These are phyloP conservation scores for Istiophorus platypterus DNA, from an alignment of 2,113 vertebrate species.

Conservation along the genomic window DNA sequence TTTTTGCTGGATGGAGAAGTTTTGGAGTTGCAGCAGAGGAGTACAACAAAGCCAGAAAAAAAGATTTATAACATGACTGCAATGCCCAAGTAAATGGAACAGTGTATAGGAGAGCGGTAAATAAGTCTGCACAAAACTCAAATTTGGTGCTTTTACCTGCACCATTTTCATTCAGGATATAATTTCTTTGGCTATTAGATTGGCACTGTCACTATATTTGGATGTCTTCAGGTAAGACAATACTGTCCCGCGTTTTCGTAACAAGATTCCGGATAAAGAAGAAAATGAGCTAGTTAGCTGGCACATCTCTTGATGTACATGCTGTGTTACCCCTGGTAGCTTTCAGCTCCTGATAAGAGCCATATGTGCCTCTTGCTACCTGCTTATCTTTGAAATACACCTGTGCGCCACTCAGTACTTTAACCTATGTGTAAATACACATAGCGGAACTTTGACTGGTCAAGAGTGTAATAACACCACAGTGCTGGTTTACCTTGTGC, in stretches of 20 bases:
- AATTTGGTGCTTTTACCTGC: neutral
- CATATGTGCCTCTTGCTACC: constrained; percentile 14
- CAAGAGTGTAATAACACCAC: constrained; percentile 11
- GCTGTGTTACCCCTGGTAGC: neutral
- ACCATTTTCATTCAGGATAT: neutral
- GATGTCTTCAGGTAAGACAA: neutral
- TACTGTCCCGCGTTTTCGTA: neutral
- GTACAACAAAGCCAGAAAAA: neutral
- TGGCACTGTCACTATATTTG: neutral
- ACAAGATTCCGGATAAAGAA: neutral
- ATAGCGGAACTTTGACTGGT: constrained; percentile 1
- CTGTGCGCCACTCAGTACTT: constrained; percentile 45
- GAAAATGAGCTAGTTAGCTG: neutral
- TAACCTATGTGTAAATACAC: constrained; percentile 45
- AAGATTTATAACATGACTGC: neutral
- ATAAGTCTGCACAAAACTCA: neutral
- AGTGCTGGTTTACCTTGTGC: neutral
- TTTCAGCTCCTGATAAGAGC: constrained; percentile 51
- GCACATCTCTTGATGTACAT: constrained; percentile 12
- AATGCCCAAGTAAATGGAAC: neutral
- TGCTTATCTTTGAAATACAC: constrained; percentile 65
- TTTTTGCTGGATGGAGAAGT: neutral
- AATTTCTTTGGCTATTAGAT: neutral
- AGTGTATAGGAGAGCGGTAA: neutral
- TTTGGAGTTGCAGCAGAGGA: neutral